Evolutionary conservation across 1,140 invertebrate genomes (phyloP), one percentile per base, ranked within the genome.

Genomic region (Phenacoccus solenopsis): DNA sequence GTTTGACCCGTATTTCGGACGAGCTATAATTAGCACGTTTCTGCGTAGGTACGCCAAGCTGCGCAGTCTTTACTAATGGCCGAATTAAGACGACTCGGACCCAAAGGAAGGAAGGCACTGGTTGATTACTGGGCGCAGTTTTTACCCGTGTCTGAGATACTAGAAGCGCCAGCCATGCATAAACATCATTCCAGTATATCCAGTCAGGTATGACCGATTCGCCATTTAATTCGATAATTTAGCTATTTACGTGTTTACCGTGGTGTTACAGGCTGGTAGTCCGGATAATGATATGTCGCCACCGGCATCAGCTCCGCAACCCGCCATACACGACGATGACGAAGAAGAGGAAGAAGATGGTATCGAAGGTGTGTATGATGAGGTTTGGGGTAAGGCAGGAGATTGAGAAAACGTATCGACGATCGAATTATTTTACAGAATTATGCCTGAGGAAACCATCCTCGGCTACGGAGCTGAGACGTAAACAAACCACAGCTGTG

Each of bases 401-500:
- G n/a, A n/a, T n/a, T n/a, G n/a, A n/a, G n/a, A n/a, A n/a, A n/a
- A n/a, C n/a, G n/a, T n/a, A n/a, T n/a, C n/a, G n/a, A n/a, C n/a
- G n/a, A n/a, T n/a, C 10, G 69, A 61, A 22, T 68, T 74, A 70
- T 72, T 72, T 76, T 71, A 49, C 75, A 81, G 82, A 83, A 76
- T 76, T 81, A 27, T 79, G 79, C 69, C 82, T 89, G 38, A 83
- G 89, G 32, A 92, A 90, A 77, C 90, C 90, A 2, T 93, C 90
- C 7, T 92, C 89, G 74, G 79, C 88, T 0, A 88, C 89, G 0
- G 93, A 98, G 80, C 81, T 94, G 32, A 92, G 94, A 72, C 83
- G 95, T 10, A 97, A 97, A 76, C 95, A 99, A 80, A 94, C 94
- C 0, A 98, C 96, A 0, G 94, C 97, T 0, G 94, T 99, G 0